Percentiles rank a stretch among this genome's conserved stretches.
These are phyloP conservation scores for Leptogaster cylindrica DNA, from an alignment of 2,888 invertebrate genomes.

Conservation along the genomic window DNA sequence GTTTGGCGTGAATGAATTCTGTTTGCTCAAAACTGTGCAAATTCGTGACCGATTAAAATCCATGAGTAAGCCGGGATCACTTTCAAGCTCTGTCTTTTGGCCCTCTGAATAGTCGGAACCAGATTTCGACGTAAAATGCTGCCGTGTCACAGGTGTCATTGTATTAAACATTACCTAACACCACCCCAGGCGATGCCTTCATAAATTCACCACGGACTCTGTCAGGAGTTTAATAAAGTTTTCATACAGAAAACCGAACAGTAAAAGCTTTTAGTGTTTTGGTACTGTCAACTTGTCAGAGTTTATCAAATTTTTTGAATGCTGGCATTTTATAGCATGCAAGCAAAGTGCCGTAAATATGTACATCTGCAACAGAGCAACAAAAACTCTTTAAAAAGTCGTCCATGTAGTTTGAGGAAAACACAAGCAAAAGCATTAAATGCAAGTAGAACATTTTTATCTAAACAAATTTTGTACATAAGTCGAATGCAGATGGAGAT, in stretches of 20 bases:
- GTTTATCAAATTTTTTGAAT: conserved; percentile 39
- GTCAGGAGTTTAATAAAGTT: conserved; percentile 40
- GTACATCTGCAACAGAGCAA: neutral
- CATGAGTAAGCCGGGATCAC: too few species aligned
- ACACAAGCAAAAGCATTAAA: too few species aligned
- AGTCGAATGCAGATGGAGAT: neutral
- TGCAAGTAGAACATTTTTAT: conserved; percentile 10
- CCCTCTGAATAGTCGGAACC: neutral
- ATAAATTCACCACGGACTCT: conserved; percentile 27
- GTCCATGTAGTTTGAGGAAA: neutral
- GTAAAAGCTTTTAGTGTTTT: conserved; percentile 39
- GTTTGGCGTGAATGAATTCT: too few species aligned
- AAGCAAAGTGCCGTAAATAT: conserved; percentile 28
- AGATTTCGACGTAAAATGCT: conserved; percentile 17
- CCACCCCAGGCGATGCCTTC: neutral
- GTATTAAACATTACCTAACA: neutral
- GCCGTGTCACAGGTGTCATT: conserved; percentile 24
- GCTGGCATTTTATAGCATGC: conserved; percentile 35
- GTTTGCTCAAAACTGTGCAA: too few species aligned
- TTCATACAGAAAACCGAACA: conserved; percentile 29
- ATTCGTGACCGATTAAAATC: too few species aligned
- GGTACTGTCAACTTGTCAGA: conserved; percentile 39
- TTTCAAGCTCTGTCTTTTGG: too few species aligned
- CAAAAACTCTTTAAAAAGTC: neutral
- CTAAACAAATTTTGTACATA: neutral